Evolutionary conservation across 2,113 vertebrate genomes (phyloP).

Genomic region (Leucopternis melanops): DNA sequence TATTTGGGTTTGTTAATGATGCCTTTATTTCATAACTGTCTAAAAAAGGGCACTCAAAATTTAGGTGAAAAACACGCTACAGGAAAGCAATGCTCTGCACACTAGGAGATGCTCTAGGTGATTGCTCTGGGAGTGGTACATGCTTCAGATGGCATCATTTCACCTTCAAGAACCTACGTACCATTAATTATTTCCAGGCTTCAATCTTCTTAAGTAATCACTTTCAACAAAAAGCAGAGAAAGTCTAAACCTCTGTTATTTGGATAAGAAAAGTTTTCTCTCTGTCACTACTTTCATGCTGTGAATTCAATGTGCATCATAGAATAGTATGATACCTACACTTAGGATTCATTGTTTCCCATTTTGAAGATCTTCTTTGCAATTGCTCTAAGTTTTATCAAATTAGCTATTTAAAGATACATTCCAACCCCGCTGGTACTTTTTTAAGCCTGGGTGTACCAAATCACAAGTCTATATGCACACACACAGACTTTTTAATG

Average conservation of each 20-base stretch:
- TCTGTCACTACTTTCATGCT: neutral
- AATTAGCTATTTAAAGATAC: neutral
- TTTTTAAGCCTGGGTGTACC: neutral
- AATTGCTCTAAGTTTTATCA: neutral
- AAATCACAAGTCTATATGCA: neutral
- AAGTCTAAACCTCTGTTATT: neutral
- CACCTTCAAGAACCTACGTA: neutral
- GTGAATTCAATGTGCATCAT: neutral
- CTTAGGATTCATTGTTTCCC: neutral
- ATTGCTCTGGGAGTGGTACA: neutral
- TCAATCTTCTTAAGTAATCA: neutral
- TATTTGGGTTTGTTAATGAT: neutral
- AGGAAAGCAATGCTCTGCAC: neutral
- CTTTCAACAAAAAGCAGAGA: neutral
- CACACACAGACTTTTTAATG: neutral
- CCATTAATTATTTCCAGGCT: neutral
- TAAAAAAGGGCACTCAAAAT: neutral
- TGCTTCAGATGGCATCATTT: neutral
- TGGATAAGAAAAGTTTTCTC: neutral
- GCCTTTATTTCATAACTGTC: neutral
- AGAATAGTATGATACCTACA: neutral
- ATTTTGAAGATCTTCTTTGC: neutral
- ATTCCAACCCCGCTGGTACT: neutral
- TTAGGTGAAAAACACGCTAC: neutral
- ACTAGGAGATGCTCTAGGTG: neutral